These are phyloP conservation scores for Temnothorax longispinosus DNA, from an alignment of 1,140 invertebrate genomes.

Conservation along the genomic window DNA sequence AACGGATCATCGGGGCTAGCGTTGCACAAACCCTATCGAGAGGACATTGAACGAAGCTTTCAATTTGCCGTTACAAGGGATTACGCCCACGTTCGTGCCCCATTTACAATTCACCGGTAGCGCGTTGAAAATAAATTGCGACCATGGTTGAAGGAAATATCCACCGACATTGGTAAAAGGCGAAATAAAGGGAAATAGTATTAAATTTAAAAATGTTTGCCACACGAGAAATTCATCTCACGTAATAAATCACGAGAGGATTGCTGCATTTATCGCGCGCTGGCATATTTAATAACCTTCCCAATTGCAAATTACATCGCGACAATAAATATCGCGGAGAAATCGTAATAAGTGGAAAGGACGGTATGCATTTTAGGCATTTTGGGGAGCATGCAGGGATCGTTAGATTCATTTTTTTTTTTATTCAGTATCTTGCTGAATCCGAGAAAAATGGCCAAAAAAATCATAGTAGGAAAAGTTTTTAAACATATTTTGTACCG, in stretches of 20 bases:
- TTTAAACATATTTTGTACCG: too few species aligned
- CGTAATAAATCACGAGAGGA: conserved; percentile 41
- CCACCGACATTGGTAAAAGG: background rate
- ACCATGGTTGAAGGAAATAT: conserved; percentile 20
- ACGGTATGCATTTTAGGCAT: background rate
- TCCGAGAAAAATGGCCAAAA: too few species aligned
- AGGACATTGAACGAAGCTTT: conserved; percentile 53
- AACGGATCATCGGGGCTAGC: conserved; percentile 48
- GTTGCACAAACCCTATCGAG: conserved; percentile 33
- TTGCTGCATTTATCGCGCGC: conserved; percentile 14
- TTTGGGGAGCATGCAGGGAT: too few species aligned
- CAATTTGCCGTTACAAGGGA: conserved; percentile 60
- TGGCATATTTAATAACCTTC: conserved; percentile 18
- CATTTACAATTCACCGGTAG: conserved; percentile 21
- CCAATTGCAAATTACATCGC: background rate
- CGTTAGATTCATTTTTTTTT: too few species aligned
- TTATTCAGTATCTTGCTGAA: too few species aligned
- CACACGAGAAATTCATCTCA: conserved; percentile 13
- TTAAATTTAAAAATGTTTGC: conserved; percentile 28
- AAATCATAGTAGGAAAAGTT: too few species aligned
- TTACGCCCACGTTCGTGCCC: conserved; percentile 37
- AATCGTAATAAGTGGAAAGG: background rate
- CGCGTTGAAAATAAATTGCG: conserved; percentile 39
- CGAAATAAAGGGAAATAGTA: conserved; percentile 24
- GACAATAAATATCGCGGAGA: background rate